phyloP scores from a whole-genome alignment of 2,113 vertebrate genomes.

The Mirounga angustirostris region DNA sequence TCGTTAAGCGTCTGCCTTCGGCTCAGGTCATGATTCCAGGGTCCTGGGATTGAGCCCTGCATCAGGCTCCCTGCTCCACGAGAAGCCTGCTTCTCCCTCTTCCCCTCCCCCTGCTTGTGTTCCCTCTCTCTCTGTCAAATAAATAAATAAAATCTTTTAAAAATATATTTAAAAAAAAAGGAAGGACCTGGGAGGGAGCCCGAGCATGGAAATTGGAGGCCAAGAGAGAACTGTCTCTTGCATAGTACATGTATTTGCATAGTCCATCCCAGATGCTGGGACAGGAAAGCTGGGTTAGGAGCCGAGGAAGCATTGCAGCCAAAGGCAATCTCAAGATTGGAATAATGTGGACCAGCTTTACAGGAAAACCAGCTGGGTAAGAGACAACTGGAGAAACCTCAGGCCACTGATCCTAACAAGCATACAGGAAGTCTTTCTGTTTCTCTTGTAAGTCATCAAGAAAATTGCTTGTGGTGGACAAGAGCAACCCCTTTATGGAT shows the following conservation, averaged over 20 bases:
- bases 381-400: neutral
- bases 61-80: too few relatives aligned
- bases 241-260: neutral
- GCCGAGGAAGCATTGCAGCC: neutral
- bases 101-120: too few relatives aligned
- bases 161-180: neutral
- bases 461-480: conserved; percentile 20
- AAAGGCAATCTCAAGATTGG: neutral
- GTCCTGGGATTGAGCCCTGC: too few relatives aligned
- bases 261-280: neutral
- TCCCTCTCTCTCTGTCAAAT: too few relatives aligned
- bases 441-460: conserved; percentile 58
- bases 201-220: neutral
- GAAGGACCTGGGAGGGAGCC: neutral
- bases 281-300: neutral
- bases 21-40: too few relatives aligned
- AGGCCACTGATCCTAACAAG: neutral
- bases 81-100: too few relatives aligned
- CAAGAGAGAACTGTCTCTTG: neutral
- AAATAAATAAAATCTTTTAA: too few relatives aligned
- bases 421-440: conserved; percentile 30
- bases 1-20: too few relatives aligned
- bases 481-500: conserved; percentile 34
- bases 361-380: neutral
- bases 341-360: neutral